Base-by-base conservation (phyloP, 1,140 invertebrate species). In the Monomorium pharaonis region DNA sequence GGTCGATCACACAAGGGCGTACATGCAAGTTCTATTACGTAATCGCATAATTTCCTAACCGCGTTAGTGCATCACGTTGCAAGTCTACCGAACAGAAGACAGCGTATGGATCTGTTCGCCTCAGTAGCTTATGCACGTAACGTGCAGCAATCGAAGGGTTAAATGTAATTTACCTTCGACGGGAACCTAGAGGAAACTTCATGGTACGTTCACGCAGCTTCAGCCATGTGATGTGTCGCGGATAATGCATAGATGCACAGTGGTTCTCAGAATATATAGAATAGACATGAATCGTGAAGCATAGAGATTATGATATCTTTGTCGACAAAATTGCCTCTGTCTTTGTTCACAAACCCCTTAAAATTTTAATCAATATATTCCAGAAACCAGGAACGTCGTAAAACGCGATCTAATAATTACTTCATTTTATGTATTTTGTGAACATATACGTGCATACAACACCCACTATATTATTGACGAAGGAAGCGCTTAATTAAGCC, bases 401-500 rank as follows among this genome's bases (percentile, higher is more conserved):
- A 60, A 42, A 37, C 14, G 18, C 18, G 37, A 62, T 27, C 18
- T 44, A n/a, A 83, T 7, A 24, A 58, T 21, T 72, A 2, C 63
- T 65, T 67, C 5, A 70, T 33, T n/a, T 69, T 33, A 37, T 21
- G 33, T 62, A 14, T 54, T 27, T 74, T 56, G 24, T 27, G 21
- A 49, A 67, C 4, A 9, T 18, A 47, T 10, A 47, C 14, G 21
- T 85, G 33, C 37, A 60, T 42, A 70, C 18, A 24, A 49, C 67
- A 27, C 16, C 21, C 24, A 14, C 58, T 75, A 58, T 51, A 78
- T 89, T 89, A 86, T 89, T 89, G 86, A 89, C 69, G 72, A 88
- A 75, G 86, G 81, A 86, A 88, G 86, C 67, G 24, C 83, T 76
- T 89, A 89, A 89, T 89, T 89, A 65, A 86, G 75, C 84, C 7